Percentiles rank a stretch among this genome's conserved stretches.
Conservation (phyloP, 2,797 vertebrate species). For the Borostomias antarcticus region DNA sequence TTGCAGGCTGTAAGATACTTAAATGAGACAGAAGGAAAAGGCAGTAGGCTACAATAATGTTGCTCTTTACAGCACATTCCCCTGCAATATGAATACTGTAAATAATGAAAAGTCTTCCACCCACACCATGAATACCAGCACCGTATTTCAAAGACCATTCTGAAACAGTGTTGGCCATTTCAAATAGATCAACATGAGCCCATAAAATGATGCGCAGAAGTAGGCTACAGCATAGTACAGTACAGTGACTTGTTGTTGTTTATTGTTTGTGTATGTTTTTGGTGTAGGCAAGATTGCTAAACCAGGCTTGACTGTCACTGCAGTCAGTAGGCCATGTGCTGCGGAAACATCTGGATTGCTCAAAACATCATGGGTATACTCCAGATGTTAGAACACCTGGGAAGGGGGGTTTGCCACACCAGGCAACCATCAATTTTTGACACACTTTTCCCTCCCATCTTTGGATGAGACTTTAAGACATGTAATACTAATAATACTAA, state of each 20-base stretch:
- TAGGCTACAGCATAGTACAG: neutral
- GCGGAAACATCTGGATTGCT: slow-evolving; percentile 24
- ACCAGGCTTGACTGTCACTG: neutral
- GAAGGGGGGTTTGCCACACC: neutral
- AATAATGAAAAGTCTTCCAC: neutral
- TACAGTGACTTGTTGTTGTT: slow-evolving; percentile 4
- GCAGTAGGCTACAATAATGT: too few species aligned
- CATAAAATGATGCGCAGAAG: neutral
- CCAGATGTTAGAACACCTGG: slow-evolving; percentile 21
- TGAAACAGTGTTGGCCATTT: too few species aligned
- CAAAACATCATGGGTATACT: slow-evolving; percentile 7
- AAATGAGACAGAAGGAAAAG: neutral
- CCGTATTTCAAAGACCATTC: too few species aligned
- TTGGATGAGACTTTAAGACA: neutral
- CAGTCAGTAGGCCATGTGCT: slow-evolving; percentile 19
- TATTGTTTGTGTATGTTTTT: neutral
- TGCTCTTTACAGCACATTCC: neutral
- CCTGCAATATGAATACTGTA: neutral
- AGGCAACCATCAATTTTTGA: slow-evolving; percentile 3
- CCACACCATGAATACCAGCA: neutral
- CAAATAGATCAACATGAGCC: neutral
- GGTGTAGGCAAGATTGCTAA: neutral
- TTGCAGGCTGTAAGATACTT: neutral
- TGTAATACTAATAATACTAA: neutral
- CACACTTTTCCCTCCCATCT: neutral